Evolutionary conservation across 2,113 vertebrate genomes (phyloP).

Genomic region (Podocnemis expansa): DNA sequence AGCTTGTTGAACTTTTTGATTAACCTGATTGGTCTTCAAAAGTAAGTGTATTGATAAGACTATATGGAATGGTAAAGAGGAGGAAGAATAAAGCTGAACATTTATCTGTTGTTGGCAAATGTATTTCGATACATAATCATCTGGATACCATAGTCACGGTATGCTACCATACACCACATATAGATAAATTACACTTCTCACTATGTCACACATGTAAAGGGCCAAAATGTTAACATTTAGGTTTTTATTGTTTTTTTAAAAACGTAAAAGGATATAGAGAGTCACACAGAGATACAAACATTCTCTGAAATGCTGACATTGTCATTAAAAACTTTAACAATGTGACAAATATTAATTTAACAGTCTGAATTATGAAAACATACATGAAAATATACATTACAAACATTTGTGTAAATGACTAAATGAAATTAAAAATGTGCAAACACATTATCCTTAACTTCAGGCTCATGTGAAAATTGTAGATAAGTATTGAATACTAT

Average conservation of each 20-base stretch:
- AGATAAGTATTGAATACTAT: not conserved
- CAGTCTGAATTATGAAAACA: not conserved
- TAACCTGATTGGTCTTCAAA: not conserved
- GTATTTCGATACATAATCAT: not conserved
- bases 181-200: not conserved
- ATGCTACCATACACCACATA: not conserved
- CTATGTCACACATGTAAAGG: not conserved
- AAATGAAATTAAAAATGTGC: not conserved
- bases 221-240: not conserved
- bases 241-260: not conserved
- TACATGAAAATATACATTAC: not conserved
- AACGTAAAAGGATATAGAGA: not conserved
- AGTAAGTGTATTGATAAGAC: not conserved
- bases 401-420: not conserved
- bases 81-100: not conserved
- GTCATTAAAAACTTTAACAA: not conserved
- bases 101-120: accelerated
- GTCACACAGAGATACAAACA: not conserved
- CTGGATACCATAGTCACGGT: not conserved
- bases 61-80: not conserved
- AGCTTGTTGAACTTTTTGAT: not conserved
- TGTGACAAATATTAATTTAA: not conserved
- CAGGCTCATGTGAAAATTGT: not conserved
- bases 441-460: not conserved
- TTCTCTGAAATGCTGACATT: not conserved